Percentiles rank a stretch among this genome's conserved stretches.
Conservation (phyloP, 2,797 vertebrate genomes). For the Acrossocheilus wenchowensis region DNA sequence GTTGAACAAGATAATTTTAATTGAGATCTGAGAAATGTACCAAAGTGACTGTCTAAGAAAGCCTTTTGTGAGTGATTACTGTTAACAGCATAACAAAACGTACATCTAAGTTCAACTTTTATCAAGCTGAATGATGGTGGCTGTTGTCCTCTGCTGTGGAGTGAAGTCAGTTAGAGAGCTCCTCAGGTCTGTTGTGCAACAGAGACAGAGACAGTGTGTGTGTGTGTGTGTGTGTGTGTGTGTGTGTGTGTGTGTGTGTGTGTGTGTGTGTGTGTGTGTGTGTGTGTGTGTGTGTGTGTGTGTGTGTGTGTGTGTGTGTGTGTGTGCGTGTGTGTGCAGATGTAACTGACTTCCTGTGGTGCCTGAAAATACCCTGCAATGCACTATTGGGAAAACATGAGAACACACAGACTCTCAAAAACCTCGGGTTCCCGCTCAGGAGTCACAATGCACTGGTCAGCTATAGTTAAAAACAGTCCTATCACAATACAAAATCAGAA, state of each 20-base stretch:
- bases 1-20: no score
- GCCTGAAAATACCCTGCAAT: slow-evolving; percentile 62
- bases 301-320: slow-evolving; percentile 43
- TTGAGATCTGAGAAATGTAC: neutral
- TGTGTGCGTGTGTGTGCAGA: slow-evolving; percentile 53
- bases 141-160: slow-evolving; percentile 28
- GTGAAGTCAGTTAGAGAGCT: slow-evolving; percentile 3
- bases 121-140: neutral
- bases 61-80: neutral
- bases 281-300: slow-evolving; percentile 43
- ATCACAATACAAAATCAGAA: neutral
- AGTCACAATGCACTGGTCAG: slow-evolving; percentile 21
- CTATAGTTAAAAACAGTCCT: neutral
- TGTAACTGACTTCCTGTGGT: slow-evolving; percentile 67
- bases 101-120: neutral
- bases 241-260: slow-evolving; percentile 46
- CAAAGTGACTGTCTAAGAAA: neutral
- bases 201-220: slow-evolving; percentile 58
- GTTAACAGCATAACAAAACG: neutral
- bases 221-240: slow-evolving; percentile 20
- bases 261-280: no score
- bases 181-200: slow-evolving; percentile 31
- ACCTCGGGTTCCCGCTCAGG: slow-evolving; percentile 19
- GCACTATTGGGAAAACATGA: slow-evolving; percentile 60
- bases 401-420: slow-evolving; percentile 37